These are phyloP conservation scores for Pyralis farinalis DNA, from an alignment of 2,888 invertebrate genomes.

Conservation along the genomic window DNA sequence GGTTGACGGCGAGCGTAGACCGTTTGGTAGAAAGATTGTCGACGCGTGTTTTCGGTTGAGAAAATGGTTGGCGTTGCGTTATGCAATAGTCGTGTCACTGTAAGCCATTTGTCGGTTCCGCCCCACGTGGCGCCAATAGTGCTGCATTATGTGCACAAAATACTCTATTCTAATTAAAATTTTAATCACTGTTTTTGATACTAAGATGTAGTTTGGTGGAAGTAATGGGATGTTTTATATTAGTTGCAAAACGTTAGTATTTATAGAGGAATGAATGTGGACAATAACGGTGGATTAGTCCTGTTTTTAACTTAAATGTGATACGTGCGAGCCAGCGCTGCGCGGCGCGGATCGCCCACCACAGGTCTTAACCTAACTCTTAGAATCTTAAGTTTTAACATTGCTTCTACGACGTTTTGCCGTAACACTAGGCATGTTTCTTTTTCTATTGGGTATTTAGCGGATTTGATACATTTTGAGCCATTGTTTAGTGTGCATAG, in stretches of 20 bases:
- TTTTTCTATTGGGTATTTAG: conserved; percentile 71
- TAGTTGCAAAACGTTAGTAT: conserved; percentile 67
- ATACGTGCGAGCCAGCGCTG: conserved; percentile 47
- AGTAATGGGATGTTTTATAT: conserved; percentile 50
- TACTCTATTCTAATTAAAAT: conserved; percentile 59
- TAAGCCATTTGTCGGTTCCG: conserved; percentile 23
- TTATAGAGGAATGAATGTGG: conserved; percentile 65
- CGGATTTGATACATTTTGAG: conserved; percentile 72
- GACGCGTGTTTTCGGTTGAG: too few species aligned
- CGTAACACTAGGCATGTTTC: conserved; percentile 49
- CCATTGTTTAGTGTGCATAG: conserved; percentile 71
- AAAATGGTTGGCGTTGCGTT: too few species aligned
- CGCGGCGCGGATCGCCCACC: conserved; percentile 42
- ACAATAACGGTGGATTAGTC: conserved; percentile 71
- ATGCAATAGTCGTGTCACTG: too few species aligned
- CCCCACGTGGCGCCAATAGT: conserved; percentile 30
- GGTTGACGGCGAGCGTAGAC: too few species aligned
- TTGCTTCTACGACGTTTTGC: conserved; percentile 62
- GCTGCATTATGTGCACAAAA: conserved; percentile 62
- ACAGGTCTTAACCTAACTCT: conserved; percentile 54
- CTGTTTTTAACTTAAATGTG: conserved; percentile 50
- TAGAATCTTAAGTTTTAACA: conserved; percentile 66
- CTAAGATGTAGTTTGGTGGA: conserved; percentile 40
- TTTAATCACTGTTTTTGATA: conserved; percentile 66
- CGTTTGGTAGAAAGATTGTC: too few species aligned